Base-by-base conservation (phyloP, 2,888 invertebrate species). In the Strigamia crassipes region DNA sequence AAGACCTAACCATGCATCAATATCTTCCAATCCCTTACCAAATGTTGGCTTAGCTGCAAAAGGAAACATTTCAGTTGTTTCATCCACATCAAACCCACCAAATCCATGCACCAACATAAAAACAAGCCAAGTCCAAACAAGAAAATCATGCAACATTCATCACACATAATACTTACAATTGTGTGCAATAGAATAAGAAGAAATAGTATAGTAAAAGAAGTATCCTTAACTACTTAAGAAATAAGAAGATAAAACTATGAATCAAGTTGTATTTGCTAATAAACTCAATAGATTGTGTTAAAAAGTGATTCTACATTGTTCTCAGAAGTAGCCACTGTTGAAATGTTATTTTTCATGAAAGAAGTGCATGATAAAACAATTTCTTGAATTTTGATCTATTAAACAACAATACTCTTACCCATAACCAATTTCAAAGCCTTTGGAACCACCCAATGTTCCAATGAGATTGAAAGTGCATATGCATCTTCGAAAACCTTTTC, bases 1-100 rank as follows among this genome's bases (percentile, higher is more conserved):
- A 81, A 96, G 91, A 13, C 96, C 95, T 15, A 80, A 61, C 83
- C 83, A 83, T 9, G 83, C 82, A 8, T 83, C 83, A 6, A 83
- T 66, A 56, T 79, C 80, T 41, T 82, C 56, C 9, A 83, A 21
- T 27, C 79, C 82, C 21, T 79, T 46, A 13, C 79, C 66, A 46
- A 83, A 83, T n/a, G 80, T 79, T 9, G 83, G 83, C 18, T 83
- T 81, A 15, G 83, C 83, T 83, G 78, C 21, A 15, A 31, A 6
- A 23, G 34, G 18, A 56, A 82, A 3, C n/a, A 1, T n/a, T 9
- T 51, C 8, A 51, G 51, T 51, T n/a, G 1, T 18, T n/a, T 51
- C 42, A 42, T 2, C 42, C 10, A n/a, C n/a, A 13, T n/a, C 4
- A 6, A n/a, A 51, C 51, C 12, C 12, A 12, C 10, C 42, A 46